Percentiles rank a stretch among this genome's conserved stretches.
phyloP scores from a whole-genome alignment of 2,113 vertebrate species.

The Litocranius walleri region DNA sequence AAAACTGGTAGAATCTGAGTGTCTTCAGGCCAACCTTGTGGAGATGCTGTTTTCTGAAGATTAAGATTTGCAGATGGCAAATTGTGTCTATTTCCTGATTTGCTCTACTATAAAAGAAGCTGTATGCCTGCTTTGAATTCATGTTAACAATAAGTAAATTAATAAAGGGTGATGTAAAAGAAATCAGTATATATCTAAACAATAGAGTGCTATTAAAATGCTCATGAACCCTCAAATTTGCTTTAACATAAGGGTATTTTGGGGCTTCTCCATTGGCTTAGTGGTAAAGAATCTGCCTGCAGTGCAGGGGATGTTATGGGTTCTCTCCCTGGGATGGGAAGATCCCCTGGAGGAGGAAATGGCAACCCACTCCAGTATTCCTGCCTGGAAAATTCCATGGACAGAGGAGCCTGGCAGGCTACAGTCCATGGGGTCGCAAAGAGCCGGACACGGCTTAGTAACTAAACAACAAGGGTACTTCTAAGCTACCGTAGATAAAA shows the following conservation, averaged over 20 bases:
- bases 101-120: constrained; percentile 16
- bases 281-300: background rate
- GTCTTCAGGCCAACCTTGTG: constrained; percentile 90
- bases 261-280: background rate
- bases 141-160: background rate
- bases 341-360: background rate
- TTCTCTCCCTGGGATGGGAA: background rate
- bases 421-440: background rate
- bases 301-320: background rate
- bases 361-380: background rate
- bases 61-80: constrained; percentile 69
- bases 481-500: background rate
- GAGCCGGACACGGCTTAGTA: background rate
- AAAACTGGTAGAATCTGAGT: constrained; percentile 95
- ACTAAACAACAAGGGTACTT: background rate
- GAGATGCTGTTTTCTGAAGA: constrained; percentile 97
- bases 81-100: constrained; percentile 17
- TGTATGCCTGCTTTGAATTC: constrained; percentile 23
- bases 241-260: background rate
- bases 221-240: background rate
- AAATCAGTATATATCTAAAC: background rate
- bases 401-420: background rate
- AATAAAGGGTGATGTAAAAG: background rate
- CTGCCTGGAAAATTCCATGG: background rate
- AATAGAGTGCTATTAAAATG: constrained; percentile 26